A percentile compares a stretch with the other conserved stretches of the same genome.
phyloP scores from a whole-genome alignment of 2,113 vertebrate genomes.

The Sprattus sprattus region DNA sequence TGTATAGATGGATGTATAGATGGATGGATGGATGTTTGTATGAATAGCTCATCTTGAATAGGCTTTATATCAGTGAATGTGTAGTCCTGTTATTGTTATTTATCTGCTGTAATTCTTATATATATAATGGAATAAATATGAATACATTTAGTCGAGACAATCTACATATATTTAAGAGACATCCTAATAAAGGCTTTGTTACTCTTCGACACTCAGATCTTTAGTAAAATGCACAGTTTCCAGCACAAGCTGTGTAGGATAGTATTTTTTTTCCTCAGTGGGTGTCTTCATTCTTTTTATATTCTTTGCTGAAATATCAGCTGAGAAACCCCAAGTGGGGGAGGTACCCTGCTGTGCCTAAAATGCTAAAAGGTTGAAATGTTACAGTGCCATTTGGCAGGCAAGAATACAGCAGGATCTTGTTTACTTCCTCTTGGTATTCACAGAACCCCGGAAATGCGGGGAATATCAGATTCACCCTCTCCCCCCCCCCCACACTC shows the following conservation, averaged over 20 bases:
- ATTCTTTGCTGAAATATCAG: constrained; percentile 44
- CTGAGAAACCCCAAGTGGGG: constrained; percentile 39
- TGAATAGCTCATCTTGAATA: no score
- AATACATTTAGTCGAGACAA: no score
- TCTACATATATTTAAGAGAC: no score
- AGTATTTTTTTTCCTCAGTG: constrained; percentile 14
- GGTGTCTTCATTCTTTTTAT: constrained; percentile 23
- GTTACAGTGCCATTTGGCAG: constrained; percentile 42
- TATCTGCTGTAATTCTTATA: no score
- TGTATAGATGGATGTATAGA: no score
- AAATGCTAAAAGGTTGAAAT: constrained; percentile 61
- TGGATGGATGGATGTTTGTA: no score
- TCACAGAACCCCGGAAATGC: constrained; percentile 60
- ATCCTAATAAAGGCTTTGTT: no score
- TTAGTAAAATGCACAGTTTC: no score
- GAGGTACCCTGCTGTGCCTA: constrained; percentile 42
- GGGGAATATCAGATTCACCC: constrained; percentile 64
- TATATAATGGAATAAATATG: no score
- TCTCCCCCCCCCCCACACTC: constrained; percentile 35
- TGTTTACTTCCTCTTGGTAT: constrained; percentile 61
- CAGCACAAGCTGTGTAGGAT: neutral
- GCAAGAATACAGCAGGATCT: constrained; percentile 53
- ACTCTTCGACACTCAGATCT: no score
- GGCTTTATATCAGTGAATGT: no score
- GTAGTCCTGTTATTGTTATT: no score